A percentile compares a stretch with the other conserved stretches of the same genome.
phyloP scores from a whole-genome alignment of 2,888 invertebrate species.

The Scaptomyza cyrtandrae region DNA sequence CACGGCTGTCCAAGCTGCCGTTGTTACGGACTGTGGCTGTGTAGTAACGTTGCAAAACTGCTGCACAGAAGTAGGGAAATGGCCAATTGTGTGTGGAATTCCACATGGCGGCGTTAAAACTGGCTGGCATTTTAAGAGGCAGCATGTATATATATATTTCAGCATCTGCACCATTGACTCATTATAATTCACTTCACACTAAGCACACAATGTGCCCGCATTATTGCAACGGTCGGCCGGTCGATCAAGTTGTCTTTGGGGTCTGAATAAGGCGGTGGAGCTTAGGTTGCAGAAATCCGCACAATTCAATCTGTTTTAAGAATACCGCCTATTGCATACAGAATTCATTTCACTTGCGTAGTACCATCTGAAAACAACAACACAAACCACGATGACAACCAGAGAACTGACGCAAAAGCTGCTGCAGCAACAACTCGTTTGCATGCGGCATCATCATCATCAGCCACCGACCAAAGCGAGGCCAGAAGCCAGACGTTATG shows the following conservation, averaged over 20 bases:
- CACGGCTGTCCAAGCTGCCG: constrained; percentile 24
- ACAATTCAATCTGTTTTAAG: constrained; percentile 59
- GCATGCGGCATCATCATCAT: constrained; percentile 59
- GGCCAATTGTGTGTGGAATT: constrained; percentile 68
- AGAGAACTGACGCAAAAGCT: constrained; percentile 37
- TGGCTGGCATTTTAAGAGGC: constrained; percentile 32
- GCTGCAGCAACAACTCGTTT: constrained; percentile 55
- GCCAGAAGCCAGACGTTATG: constrained; percentile 37
- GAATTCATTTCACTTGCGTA: constrained; percentile 46
- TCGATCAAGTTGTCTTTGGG: constrained; percentile 31
- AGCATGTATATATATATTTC: constrained; percentile 12
- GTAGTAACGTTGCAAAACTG: constrained; percentile 45
- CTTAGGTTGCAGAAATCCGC: constrained; percentile 44
- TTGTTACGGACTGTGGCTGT: constrained; percentile 25
- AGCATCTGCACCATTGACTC: constrained; percentile 40
- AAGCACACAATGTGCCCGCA: constrained; percentile 63
- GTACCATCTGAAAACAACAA: constrained; percentile 26
- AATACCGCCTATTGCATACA: constrained; percentile 51
- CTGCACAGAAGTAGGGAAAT: constrained; percentile 38
- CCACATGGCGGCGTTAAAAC: constrained; percentile 60
- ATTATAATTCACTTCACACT: constrained; percentile 69
- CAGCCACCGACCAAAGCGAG: constrained; percentile 34
- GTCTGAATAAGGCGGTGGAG: constrained; percentile 22
- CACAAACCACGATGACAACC: constrained; percentile 33
- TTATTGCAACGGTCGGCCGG: constrained; percentile 45